Evolutionary conservation across 2,113 vertebrate species (phyloP).

Genomic region (Cavia aperea): DNA sequence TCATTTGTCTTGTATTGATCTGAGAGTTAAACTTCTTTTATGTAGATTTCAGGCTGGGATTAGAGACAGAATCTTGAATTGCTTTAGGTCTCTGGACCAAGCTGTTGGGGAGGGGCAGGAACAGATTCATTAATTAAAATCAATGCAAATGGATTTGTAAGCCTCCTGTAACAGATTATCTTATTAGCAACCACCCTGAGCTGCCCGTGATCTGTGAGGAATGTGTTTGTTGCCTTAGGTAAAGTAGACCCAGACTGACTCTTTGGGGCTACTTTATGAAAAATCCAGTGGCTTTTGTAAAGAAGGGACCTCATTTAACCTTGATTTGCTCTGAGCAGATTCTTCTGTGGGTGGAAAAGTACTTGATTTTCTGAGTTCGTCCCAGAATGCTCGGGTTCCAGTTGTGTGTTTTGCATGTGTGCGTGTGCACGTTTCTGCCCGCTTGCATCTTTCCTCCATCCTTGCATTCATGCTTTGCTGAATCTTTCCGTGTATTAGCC

Average conservation of each 20-base stretch:
- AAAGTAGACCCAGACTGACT: constrained; percentile 57
- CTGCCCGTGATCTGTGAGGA: constrained; percentile 73
- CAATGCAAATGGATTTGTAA: constrained; percentile 83
- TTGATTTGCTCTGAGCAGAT: constrained; percentile 35
- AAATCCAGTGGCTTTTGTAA: constrained; percentile 59
- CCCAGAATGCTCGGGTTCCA: constrained; percentile 39
- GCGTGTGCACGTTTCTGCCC: not conserved
- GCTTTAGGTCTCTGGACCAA: constrained; percentile 69
- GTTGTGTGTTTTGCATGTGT: not conserved
- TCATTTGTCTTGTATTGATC: constrained; percentile 63
- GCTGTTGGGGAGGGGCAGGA: constrained; percentile 71
- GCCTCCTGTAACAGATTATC: constrained; percentile 79
- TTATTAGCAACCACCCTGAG: constrained; percentile 75
- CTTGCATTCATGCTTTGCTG: not conserved
- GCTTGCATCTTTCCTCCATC: not conserved
- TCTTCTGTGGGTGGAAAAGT: constrained; percentile 58
- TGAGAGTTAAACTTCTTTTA: constrained; percentile 67
- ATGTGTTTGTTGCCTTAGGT: constrained; percentile 70
- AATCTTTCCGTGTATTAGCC: not conserved
- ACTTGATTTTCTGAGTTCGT: constrained; percentile 24
- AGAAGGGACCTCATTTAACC: constrained; percentile 55
- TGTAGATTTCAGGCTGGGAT: constrained; percentile 72
- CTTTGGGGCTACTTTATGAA: constrained; percentile 29
- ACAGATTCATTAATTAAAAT: constrained; percentile 85
- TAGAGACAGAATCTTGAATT: constrained; percentile 73